Evolutionary conservation across 2,888 invertebrate genomes (phyloP).

Genomic region (Xestoiulus laeticollis): DNA sequence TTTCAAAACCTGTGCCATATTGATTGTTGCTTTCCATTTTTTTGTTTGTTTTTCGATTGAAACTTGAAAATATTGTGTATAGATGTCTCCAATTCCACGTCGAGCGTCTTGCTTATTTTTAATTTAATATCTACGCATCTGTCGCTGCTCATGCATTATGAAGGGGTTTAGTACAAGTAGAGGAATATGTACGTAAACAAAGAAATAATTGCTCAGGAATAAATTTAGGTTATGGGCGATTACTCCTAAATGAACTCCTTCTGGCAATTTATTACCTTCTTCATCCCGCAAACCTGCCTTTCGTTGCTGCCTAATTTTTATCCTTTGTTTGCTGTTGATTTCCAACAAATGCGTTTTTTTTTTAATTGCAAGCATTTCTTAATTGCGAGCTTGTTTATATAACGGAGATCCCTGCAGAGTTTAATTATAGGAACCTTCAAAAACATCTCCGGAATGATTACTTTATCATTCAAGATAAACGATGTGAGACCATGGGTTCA

Average conservation of each 20-base stretch:
- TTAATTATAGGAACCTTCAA: constrained; percentile 19
- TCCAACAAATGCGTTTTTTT: background rate
- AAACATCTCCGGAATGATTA: background rate
- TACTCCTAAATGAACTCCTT: constrained; percentile 25
- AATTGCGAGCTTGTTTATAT: background rate
- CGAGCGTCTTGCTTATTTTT: background rate
- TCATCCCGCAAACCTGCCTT: background rate
- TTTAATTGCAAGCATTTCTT: background rate
- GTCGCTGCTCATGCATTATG: background rate
- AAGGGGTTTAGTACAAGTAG: background rate
- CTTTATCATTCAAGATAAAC: background rate
- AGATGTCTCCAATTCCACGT: background rate
- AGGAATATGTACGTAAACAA: background rate
- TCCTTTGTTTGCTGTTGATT: background rate
- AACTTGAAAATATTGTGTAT: background rate
- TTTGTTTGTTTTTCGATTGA: background rate
- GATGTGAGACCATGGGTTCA: background rate
- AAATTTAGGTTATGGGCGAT: constrained; percentile 4
- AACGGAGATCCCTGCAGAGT: background rate
- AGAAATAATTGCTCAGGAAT: constrained; percentile 1
- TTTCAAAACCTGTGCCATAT: background rate
- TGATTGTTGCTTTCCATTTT: background rate
- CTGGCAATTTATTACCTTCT: background rate
- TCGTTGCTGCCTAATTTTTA: background rate
- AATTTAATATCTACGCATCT: background rate